phyloP scores from a whole-genome alignment of 2,113 vertebrate species.

The Sinocyclocheilus anshuiensis region DNA sequence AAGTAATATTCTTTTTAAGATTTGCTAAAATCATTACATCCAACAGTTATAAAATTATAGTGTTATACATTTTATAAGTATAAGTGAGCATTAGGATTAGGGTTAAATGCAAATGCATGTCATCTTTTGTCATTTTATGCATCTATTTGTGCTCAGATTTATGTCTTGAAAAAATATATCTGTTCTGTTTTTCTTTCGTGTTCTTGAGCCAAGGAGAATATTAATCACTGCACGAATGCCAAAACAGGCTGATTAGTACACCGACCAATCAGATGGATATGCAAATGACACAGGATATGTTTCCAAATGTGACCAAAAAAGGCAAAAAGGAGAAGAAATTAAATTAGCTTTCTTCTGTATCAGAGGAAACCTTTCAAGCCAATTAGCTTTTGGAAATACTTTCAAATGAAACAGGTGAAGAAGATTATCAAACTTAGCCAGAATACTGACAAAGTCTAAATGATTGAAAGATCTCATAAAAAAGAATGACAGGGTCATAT shows the following conservation, averaged over 20 bases:
- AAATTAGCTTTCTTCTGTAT: neutral
- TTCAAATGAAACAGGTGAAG: neutral
- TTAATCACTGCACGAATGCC: neutral
- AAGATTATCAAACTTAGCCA: neutral
- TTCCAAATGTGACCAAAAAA: conserved; percentile 1
- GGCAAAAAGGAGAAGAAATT: neutral
- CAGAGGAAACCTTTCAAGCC: neutral
- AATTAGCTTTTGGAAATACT: neutral
- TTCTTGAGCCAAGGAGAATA: conserved; percentile 1
- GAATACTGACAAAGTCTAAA: neutral
- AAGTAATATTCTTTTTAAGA: neutral
- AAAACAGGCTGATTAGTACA: neutral
- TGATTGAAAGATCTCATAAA: neutral
- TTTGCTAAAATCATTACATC: neutral
- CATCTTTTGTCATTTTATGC: neutral
- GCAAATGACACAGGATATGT: neutral
- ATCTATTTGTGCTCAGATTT: neutral
- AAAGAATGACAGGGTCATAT: neutral
- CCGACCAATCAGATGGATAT: neutral
- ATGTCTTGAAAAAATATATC: neutral
- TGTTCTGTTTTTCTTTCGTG: neutral
- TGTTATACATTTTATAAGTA: too few species aligned
- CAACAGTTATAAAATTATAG: neutral
- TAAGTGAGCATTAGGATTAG: neutral
- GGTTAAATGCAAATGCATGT: neutral